phyloP scores from a whole-genome alignment of 2,888 invertebrate genomes.

The Acleris laterana region DNA sequence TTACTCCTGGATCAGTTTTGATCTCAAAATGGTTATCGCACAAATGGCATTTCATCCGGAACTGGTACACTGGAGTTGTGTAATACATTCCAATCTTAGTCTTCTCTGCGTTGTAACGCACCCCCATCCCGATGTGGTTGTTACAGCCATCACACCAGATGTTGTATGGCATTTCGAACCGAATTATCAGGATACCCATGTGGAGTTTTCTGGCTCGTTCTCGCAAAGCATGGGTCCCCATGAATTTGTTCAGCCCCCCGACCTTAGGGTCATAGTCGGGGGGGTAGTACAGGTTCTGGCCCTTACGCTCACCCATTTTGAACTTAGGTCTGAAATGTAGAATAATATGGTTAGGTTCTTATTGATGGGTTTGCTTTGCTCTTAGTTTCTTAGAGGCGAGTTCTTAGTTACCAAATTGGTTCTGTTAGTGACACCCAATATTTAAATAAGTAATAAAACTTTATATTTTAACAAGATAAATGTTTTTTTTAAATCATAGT shows the following conservation, averaged over 20 bases:
- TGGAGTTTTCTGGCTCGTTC: constrained; percentile 98
- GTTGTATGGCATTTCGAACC: constrained; percentile 99
- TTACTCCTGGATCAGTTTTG: constrained; percentile 98
- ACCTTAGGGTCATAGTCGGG: constrained; percentile 98
- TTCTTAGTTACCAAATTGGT: too few species aligned
- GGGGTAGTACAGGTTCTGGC: constrained; percentile 98
- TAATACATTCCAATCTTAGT: constrained; percentile 98
- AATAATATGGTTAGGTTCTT: constrained; percentile 14
- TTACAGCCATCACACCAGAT: constrained; percentile 99
- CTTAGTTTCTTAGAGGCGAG: too few species aligned
- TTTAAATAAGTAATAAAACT: too few species aligned
- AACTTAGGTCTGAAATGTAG: constrained; percentile 35
- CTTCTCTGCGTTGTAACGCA: constrained; percentile 97
- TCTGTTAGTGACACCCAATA: too few species aligned
- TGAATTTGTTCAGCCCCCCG: constrained; percentile 97
- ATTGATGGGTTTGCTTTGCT: background rate
- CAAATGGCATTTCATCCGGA: constrained; percentile 99
- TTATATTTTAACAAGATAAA: too few species aligned
- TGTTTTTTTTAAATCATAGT: too few species aligned
- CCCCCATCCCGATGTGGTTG: constrained; percentile 99
- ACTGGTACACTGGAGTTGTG: constrained; percentile 98
- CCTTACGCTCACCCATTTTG: constrained; percentile 98
- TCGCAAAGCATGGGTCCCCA: constrained; percentile 96
- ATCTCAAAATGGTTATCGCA: constrained; percentile 99
- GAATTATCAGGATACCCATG: constrained; percentile 96